phyloP scores from a whole-genome alignment of 2,888 invertebrate genomes.

The Eupithecia exiguata region DNA sequence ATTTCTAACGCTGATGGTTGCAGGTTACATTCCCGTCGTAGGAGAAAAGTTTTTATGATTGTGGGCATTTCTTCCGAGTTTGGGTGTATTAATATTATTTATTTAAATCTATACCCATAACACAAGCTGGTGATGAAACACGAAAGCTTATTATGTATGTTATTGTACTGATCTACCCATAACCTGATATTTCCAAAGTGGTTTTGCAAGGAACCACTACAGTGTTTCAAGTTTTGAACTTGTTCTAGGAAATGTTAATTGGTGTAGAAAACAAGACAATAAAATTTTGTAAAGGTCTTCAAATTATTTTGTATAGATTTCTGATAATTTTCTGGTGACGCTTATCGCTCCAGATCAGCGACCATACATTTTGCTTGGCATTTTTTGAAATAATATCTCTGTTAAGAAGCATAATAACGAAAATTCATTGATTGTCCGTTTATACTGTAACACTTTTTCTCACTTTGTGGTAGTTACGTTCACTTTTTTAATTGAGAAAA shows the following conservation, averaged over 20 bases:
- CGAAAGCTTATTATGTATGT: background rate
- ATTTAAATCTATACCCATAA: too few species aligned
- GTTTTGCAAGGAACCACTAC: background rate
- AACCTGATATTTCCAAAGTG: background rate
- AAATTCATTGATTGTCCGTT: background rate
- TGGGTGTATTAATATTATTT: too few species aligned
- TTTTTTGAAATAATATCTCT: background rate
- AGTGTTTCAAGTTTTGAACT: background rate
- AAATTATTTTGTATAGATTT: background rate
- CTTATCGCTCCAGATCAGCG: background rate
- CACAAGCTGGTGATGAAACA: too few species aligned
- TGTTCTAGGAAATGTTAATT: conserved; percentile 2
- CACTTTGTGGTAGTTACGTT: background rate
- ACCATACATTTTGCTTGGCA: background rate
- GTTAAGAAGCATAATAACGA: background rate
- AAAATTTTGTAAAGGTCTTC: background rate
- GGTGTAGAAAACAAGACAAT: background rate
- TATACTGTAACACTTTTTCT: background rate
- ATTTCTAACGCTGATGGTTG: background rate
- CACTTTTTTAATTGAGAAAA: background rate
- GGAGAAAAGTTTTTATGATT: background rate
- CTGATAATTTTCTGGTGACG: background rate
- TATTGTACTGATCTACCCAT: background rate
- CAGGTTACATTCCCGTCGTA: background rate
- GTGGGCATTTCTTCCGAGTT: background rate